Percentiles rank a stretch among this genome's conserved stretches.
These are phyloP conservation scores for Tamias sibiricus DNA, from an alignment of 2,113 vertebrate genomes.

Conservation along the genomic window DNA sequence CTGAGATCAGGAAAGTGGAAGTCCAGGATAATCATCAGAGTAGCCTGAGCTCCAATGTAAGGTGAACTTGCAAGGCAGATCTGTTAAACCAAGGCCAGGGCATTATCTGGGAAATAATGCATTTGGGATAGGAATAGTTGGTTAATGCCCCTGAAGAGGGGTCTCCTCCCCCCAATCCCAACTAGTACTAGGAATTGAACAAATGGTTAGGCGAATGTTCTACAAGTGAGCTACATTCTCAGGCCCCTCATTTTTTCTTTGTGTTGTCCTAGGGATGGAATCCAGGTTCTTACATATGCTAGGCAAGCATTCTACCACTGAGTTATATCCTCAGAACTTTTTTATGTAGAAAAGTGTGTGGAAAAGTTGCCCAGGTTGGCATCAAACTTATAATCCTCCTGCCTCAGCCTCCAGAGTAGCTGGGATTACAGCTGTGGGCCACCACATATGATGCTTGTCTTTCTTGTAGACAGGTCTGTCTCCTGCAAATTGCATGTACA, in stretches of 20 bases:
- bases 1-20: neutral
- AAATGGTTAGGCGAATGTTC: neutral
- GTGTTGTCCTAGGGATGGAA: too few relatives aligned
- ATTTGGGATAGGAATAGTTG: neutral
- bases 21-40: neutral
- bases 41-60: constrained; percentile 11
- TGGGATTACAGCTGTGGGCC: too few relatives aligned
- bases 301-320: too few relatives aligned
- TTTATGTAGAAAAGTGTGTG: too few relatives aligned
- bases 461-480: neutral
- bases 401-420: too few relatives aligned
- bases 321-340: too few relatives aligned
- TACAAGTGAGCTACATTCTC: neutral
- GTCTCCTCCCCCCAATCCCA: too few relatives aligned
- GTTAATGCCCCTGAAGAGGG: neutral
- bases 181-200: too few relatives aligned
- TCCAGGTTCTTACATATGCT: too few relatives aligned
- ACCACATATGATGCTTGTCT: neutral
- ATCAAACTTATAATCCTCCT: too few relatives aligned
- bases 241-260: neutral
- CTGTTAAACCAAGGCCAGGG: neutral
- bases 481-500: neutral
- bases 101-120: neutral
- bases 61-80: neutral
- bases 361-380: too few relatives aligned